These are phyloP conservation scores for Pseudomyrmex pallidus DNA, from an alignment of 1,140 invertebrate species.

Conservation along the genomic window DNA sequence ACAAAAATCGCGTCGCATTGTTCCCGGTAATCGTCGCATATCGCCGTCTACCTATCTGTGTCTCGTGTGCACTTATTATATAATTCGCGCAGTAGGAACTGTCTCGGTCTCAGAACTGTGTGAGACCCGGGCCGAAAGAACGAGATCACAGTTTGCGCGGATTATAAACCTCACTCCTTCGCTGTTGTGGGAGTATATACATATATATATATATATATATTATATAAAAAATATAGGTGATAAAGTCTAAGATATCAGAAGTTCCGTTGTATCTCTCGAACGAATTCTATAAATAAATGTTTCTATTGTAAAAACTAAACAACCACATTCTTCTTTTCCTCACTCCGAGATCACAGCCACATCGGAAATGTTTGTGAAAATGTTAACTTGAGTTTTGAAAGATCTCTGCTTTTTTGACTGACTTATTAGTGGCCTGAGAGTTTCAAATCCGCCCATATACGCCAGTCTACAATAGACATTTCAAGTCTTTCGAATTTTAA, in stretches of 20 bases:
- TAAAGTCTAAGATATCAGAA: conserved; percentile 73
- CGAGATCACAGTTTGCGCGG: conserved; percentile 63
- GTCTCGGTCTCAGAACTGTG: conserved; percentile 32
- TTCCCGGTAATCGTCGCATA: conserved; percentile 60
- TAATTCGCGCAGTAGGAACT: conserved; percentile 63
- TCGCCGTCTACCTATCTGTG: conserved; percentile 78
- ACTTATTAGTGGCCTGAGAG: too few relatives aligned
- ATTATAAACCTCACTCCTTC: conserved; percentile 64
- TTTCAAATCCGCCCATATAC: too few relatives aligned
- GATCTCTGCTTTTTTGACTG: background rate
- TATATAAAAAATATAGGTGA: conserved; percentile 19
- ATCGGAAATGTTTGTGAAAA: background rate
- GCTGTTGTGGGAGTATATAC: conserved; percentile 43
- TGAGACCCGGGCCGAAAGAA: conserved; percentile 25
- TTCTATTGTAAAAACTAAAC: conserved; percentile 76
- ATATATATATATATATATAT: too few relatives aligned
- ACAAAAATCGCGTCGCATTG: conserved; percentile 28
- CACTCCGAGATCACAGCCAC: background rate
- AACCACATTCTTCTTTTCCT: background rate
- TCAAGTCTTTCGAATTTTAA: too few relatives aligned
- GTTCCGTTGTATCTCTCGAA: conserved; percentile 78
- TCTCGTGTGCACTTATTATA: conserved; percentile 80
- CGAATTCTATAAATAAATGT: conserved; percentile 82
- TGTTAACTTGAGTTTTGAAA: background rate
- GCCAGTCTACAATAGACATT: too few relatives aligned